Evolutionary conservation across 2,888 invertebrate genomes (phyloP).

Genomic region (Drosophila gaucha): DNA sequence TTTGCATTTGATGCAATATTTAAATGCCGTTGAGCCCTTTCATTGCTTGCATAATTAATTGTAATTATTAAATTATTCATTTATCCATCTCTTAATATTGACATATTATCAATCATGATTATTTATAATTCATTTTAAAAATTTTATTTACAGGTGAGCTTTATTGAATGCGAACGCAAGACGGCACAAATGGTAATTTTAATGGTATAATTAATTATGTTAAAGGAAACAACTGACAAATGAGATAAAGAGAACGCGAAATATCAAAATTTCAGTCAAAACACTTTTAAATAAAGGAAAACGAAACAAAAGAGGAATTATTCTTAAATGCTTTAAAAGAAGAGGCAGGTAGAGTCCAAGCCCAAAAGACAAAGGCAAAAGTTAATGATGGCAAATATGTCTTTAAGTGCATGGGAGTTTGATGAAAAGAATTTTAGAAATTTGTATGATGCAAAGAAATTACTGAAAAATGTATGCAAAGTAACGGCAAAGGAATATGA

Average conservation of each 20-base stretch:
- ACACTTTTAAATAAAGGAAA: neutral
- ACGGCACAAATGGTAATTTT: neutral
- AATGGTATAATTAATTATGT: constrained; percentile 1
- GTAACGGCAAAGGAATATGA: neutral
- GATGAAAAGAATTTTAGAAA: neutral
- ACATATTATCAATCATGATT: constrained; percentile 9
- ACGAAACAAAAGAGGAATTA: neutral
- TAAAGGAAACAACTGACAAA: neutral
- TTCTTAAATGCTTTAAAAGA: neutral
- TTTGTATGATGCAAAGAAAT: neutral
- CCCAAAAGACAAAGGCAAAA: no score
- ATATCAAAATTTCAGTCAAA: neutral
- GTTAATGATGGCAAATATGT: neutral
- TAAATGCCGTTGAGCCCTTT: neutral
- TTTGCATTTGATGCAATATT: neutral
- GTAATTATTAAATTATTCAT: neutral
- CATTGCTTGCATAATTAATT: constrained; percentile 3
- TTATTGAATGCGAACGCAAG: neutral
- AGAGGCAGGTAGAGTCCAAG: neutral
- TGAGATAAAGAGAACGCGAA: neutral
- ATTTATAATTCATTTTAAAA: neutral
- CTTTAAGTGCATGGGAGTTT: neutral
- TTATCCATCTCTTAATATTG: neutral
- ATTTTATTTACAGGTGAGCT: constrained; percentile 33
- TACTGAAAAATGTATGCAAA: neutral